Evolutionary conservation across 2,888 invertebrate genomes (phyloP).

Genomic region (Pseudeuparius sepicola): DNA sequence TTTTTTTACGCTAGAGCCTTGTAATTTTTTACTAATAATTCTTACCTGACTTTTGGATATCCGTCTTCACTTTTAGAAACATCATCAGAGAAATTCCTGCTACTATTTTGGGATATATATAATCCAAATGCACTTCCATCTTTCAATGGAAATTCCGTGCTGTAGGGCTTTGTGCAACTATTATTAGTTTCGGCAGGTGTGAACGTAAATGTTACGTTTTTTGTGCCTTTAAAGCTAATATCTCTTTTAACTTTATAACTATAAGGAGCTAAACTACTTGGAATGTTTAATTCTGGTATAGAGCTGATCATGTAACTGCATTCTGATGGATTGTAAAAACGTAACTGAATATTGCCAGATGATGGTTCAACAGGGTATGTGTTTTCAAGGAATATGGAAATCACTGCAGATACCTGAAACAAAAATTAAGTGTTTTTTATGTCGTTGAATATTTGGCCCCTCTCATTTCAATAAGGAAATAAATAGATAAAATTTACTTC

Average conservation of each 20-base stretch:
- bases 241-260: conserved; percentile 2
- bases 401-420: conserved; percentile 74
- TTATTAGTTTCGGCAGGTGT: conserved; percentile 1
- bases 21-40: no score
- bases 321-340: conserved; percentile 59
- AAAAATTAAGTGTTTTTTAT: no score
- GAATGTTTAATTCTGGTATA: no score
- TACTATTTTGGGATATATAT: conserved; percentile 18
- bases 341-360: conserved; percentile 50
- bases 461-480: no score
- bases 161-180: no score
- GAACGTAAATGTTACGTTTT: conserved; percentile 14
- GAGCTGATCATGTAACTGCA: conserved; percentile 37
- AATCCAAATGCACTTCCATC: conserved; percentile 23
- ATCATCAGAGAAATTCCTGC: conserved; percentile 37
- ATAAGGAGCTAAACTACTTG: no score
- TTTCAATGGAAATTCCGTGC: conserved; percentile 14
- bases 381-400: conserved; percentile 69
- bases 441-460: no score
- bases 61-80: conserved; percentile 46
- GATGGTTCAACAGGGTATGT: conserved; percentile 52
- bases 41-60: conserved; percentile 46
- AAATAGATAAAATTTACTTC: no score
- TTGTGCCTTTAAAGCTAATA: conserved; percentile 7
- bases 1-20: no score